Evolutionary conservation across 1,140 invertebrate species (phyloP).

Genomic region (Polypedilum vanderplanki): DNA sequence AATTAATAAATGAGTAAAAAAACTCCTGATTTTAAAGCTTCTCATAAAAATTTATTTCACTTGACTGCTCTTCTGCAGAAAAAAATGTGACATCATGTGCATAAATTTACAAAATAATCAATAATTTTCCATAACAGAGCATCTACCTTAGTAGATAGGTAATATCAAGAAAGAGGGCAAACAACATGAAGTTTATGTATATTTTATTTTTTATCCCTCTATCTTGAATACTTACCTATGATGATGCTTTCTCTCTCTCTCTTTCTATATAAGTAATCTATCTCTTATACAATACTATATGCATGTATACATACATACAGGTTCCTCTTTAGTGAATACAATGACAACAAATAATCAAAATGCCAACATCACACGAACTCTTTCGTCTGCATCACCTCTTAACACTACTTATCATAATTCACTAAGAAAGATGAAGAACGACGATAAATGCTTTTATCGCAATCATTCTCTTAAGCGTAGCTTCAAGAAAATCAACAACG

Average conservation of each 20-base stretch:
- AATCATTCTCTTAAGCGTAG: neutral
- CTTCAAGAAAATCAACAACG: conserved; percentile 25
- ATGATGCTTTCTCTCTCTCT: too few species aligned
- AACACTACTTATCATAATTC: conserved; percentile 19
- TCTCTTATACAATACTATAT: too few species aligned
- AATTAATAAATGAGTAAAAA: neutral
- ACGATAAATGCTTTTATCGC: neutral
- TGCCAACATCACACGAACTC: conserved; percentile 3
- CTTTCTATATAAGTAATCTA: too few species aligned
- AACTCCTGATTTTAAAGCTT: too few species aligned
- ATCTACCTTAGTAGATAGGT: too few species aligned
- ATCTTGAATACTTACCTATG: neutral
- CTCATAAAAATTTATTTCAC: neutral
- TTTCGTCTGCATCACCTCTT: conserved; percentile 12
- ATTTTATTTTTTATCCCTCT: neutral
- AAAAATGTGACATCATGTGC: conserved; percentile 9
- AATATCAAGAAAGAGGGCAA: too few species aligned
- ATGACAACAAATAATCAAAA: conserved; percentile 11
- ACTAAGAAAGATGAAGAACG: neutral
- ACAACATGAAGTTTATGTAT: neutral
- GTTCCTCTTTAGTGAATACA: neutral
- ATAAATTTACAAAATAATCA: conserved; percentile 9
- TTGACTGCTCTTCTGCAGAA: neutral
- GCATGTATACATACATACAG: neutral
- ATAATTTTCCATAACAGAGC: neutral